phyloP scores from a whole-genome alignment of 1,140 invertebrate genomes.

The Brachionus paranguensis region DNA sequence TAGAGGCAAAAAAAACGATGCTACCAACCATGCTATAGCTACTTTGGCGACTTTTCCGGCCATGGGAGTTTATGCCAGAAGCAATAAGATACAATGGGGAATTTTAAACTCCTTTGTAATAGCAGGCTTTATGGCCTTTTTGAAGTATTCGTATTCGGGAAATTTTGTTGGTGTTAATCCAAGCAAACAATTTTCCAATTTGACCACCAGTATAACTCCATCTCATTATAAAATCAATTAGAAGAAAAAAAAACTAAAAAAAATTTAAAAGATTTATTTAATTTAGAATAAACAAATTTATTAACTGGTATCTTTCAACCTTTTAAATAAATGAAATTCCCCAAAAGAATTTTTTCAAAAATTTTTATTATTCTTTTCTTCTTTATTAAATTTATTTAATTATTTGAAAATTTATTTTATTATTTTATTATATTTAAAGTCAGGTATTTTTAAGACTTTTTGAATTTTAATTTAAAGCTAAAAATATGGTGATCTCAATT shows the following conservation, averaged over 20 bases:
- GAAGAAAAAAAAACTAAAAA: background rate
- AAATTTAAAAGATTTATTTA: background rate
- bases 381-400: too few relatives aligned
- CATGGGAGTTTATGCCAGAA: slow-evolving; percentile 11
- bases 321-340: too few relatives aligned
- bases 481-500: too few relatives aligned
- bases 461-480: too few relatives aligned
- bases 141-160: slow-evolving; percentile 12
- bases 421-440: too few relatives aligned
- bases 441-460: too few relatives aligned
- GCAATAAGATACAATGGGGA: slow-evolving; percentile 2
- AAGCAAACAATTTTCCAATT: background rate
- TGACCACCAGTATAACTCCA: background rate
- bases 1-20: slow-evolving; percentile 12
- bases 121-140: background rate
- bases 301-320: too few relatives aligned
- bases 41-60: background rate
- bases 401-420: too few relatives aligned
- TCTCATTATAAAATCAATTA: slow-evolving; percentile 31
- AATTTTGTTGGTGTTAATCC: background rate
- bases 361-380: too few relatives aligned
- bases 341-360: background rate
- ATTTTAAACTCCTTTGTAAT: background rate
- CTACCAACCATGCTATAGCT: background rate
- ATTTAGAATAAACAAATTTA: background rate